Evolutionary conservation across 2,888 invertebrate species (phyloP), one percentile per base, ranked within the genome.

Genomic region (Drosophila infuscata): DNA sequence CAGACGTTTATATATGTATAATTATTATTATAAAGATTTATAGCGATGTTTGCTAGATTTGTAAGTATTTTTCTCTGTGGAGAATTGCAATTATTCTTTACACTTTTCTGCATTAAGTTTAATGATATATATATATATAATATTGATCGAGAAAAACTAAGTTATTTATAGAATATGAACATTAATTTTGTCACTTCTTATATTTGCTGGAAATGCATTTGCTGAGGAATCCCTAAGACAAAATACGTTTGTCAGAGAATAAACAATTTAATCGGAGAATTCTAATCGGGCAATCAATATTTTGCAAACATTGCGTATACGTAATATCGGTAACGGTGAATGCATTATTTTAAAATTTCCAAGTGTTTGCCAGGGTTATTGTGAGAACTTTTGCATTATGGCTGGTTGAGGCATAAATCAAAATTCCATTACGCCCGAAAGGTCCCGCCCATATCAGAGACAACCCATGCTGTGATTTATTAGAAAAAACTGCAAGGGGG

Each of bases 401-500:
- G 81, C 82, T 85, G 83, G 70, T 70, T 75, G 85, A 72, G 84
- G 83, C 92, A 92, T 92, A 92, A 92, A 92, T 92, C 92, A 92
- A 92, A 92, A 87, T 92, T 91, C 91, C 91, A 92, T 92, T 91
- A 92, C 91, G 91, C 89, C 91, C 91, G 81, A 86, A 82, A 89
- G 91, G 82, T 84, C 85, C 87, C 90, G 87, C 90, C 90, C 88
- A 91, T 90, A 91, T 91, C 92, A 91, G 90, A 91, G 89, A 88
- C 91, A 91, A 90, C 91, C 91, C 91, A 89, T 91, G 91, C 91
- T 86, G 91, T 92, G 91, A 92, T 92, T 92, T 91, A 91, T 92
- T 91, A 79, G 80, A 81, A 82, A 78, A 81, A 76, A 82, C 70
- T 85, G 82, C 76, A 83, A 51, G 68, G 70, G 73, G 76, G 72